Percentiles rank a stretch among this genome's conserved stretches.
phyloP scores from a whole-genome alignment of 2,888 invertebrate genomes.

The Eupithecia centaureata region DNA sequence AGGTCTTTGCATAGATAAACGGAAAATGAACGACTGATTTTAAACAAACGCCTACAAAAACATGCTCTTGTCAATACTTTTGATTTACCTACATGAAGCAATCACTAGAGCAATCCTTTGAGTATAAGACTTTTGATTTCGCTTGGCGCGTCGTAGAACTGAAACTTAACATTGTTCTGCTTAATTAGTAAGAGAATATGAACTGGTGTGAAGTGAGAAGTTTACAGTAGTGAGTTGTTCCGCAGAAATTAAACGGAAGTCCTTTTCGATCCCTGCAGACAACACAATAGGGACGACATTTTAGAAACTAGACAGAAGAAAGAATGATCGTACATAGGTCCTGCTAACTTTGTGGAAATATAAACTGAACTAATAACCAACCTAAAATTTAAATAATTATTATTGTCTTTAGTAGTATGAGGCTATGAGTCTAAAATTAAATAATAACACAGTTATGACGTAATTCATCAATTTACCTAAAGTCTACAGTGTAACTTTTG shows the following conservation, averaged over 20 bases:
- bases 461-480: too few relatives aligned
- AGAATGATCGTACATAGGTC: too few relatives aligned
- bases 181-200: conserved; percentile 35
- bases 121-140: not conserved
- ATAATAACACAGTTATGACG: too few relatives aligned
- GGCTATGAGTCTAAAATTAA: too few relatives aligned
- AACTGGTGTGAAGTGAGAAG: conserved; percentile 34
- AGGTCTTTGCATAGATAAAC: too few relatives aligned
- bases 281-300: not conserved
- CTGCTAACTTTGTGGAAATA: too few relatives aligned
- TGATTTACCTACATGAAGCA: not conserved
- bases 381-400: too few relatives aligned
- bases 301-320: not conserved
- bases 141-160: not conserved
- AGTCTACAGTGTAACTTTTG: too few relatives aligned
- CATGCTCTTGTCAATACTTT: not conserved
- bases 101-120: not conserved
- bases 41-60: not conserved
- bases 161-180: conserved; percentile 10
- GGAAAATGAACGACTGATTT: too few relatives aligned
- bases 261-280: not conserved
- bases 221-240: conserved; percentile 36
- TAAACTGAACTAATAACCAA: too few relatives aligned
- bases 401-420: too few relatives aligned
- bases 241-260: conserved; percentile 32